Base-by-base conservation (phyloP, 35 echinoderm and acorn worm genomes). In the Strongylocentrotus purpuratus region DNA sequence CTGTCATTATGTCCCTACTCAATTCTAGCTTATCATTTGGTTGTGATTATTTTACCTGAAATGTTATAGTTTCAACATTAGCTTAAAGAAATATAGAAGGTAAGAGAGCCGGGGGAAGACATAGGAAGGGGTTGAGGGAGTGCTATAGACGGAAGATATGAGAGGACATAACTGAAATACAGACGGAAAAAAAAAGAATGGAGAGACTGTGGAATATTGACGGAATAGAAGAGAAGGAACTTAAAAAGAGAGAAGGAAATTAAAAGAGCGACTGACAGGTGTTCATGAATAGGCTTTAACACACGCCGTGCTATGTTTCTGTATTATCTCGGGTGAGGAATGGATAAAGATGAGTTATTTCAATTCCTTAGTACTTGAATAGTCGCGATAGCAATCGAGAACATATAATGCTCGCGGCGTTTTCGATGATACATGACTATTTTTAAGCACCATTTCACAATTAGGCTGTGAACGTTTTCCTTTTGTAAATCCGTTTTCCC, bases 361-460 rank as follows among this genome's bases (percentile, higher is more conserved):
- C 65, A 78, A n/a, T 78, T 78, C 25, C 28, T n/a, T 28, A 78
- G 22, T 8, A 10, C 50, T 55, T 41, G 35, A 41, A 41, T 41
- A 41, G 35, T 41, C 3, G 35, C 35, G 50, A 55, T 55, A 31
- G 65, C 65, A 7, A 78, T 78, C 65, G 65, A 22, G 33, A 89
- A 46, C 85, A 89, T 10, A 87, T 45, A 89, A 45, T 45, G 87
- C 87, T 89, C 25, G 33, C 45, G 87, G 87, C 20, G 2, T 46
- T 89, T 33, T 25, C 87, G 87, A 89, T 89, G 87, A 89, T 89
- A 89, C 87, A 89, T 45, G 87, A 15, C 87, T 89, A 89, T 33
- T 89, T 89, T 89, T 46, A 46, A 89, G 87, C 87, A 89, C 87
- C 87, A 89, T 45, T 33, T 89, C 33, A 89, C 33, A 89, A 89